These are phyloP conservation scores for Rhamnusium bicolor DNA, from an alignment of 2,888 invertebrate species.

Conservation along the genomic window DNA sequence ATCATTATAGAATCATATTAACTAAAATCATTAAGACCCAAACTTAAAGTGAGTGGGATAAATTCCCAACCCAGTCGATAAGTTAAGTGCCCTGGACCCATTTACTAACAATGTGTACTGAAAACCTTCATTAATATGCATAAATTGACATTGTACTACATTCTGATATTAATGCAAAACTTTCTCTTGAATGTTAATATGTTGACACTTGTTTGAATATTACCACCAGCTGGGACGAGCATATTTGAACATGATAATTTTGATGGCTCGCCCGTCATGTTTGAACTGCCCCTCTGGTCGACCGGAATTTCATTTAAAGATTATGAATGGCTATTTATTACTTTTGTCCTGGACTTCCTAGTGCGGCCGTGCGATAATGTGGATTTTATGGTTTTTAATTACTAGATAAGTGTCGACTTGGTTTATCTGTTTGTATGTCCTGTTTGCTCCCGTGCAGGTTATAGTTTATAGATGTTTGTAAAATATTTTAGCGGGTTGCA, in stretches of 20 bases:
- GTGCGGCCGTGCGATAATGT: slow-evolving; percentile 61
- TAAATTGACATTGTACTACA: slow-evolving; percentile 65
- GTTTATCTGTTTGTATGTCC: slow-evolving; percentile 23
- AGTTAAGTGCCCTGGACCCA: slow-evolving; percentile 52
- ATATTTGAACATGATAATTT: slow-evolving; percentile 60
- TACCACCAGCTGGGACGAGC: slow-evolving; percentile 27
- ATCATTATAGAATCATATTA: background rate
- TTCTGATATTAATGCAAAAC: slow-evolving; percentile 64
- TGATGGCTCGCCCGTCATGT: slow-evolving; percentile 53
- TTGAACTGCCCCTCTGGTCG: slow-evolving; percentile 51
- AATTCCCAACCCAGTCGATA: slow-evolving; percentile 33
- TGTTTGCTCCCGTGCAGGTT: slow-evolving; percentile 15
- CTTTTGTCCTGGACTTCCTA: slow-evolving; percentile 60
- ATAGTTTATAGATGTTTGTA: slow-evolving; percentile 12
- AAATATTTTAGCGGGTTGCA: background rate
- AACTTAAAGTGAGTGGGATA: background rate
- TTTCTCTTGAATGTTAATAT: slow-evolving; percentile 63
- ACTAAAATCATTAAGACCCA: background rate
- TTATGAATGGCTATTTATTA: slow-evolving; percentile 65
- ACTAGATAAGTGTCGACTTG: slow-evolving; percentile 33
- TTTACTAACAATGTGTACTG: slow-evolving; percentile 44
- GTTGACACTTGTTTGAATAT: slow-evolving; percentile 58
- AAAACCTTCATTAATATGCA: slow-evolving; percentile 64
- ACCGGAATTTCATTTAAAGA: slow-evolving; percentile 66
- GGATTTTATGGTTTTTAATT: slow-evolving; percentile 62